A percentile compares a stretch with the other conserved stretches of the same genome.
These are phyloP conservation scores for Oryzias javanicus DNA, from an alignment of 2,113 vertebrate genomes.

Conservation along the genomic window DNA sequence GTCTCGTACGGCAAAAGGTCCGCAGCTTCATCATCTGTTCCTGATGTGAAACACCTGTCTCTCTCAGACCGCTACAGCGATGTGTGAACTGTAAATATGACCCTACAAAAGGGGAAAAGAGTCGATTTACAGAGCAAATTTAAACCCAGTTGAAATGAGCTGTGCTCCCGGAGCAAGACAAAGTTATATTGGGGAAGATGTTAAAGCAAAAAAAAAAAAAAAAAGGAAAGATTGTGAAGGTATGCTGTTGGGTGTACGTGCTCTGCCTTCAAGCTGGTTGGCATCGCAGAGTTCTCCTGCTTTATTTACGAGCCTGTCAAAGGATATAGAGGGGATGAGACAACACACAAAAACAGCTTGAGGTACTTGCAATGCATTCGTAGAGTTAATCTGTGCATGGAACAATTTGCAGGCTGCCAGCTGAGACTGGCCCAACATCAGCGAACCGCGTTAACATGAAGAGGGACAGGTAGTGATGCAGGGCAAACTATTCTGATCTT, in stretches of 20 bases:
- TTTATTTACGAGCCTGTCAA: slow-evolving; percentile 57
- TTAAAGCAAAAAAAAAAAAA: neutral
- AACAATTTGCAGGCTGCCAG: slow-evolving; percentile 4
- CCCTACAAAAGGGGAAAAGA: no score
- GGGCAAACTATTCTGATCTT: no score
- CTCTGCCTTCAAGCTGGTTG: slow-evolving; percentile 24
- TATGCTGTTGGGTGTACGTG: slow-evolving; percentile 2
- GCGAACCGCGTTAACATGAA: no score
- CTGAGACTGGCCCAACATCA: neutral
- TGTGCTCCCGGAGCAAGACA: neutral
- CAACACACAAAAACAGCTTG: slow-evolving; percentile 34
- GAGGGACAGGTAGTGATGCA: no score
- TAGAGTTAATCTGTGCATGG: slow-evolving; percentile 37
- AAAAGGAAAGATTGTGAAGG: slow-evolving; percentile 4
- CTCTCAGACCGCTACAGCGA: neutral
- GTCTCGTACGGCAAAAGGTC: no score
- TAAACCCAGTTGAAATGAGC: slow-evolving; percentile 9
- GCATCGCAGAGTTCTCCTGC: slow-evolving; percentile 31
- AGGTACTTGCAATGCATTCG: slow-evolving; percentile 24
- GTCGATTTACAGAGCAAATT: neutral
- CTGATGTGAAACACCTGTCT: neutral
- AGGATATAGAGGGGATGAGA: slow-evolving; percentile 43
- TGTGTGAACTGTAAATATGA: slow-evolving; percentile 6
- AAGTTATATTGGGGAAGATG: neutral
- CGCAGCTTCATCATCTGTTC: no score